These are phyloP conservation scores for Pomatorhinus ruficollis DNA, from an alignment of 2,113 vertebrate species.

Conservation along the genomic window DNA sequence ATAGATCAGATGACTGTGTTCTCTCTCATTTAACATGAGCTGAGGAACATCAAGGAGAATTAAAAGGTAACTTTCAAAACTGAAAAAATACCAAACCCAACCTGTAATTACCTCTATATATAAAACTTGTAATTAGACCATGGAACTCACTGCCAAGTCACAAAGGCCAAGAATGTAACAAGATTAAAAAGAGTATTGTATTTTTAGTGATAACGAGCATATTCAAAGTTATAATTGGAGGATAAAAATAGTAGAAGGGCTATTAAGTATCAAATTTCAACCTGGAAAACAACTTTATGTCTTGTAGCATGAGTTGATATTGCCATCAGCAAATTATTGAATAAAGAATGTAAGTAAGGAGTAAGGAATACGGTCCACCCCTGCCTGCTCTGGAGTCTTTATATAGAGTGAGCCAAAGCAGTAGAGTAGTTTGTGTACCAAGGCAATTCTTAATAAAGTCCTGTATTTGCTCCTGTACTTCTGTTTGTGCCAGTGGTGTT, in stretches of 20 bases:
- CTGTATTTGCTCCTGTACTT: not conserved
- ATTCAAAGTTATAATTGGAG: slow-evolving; percentile 30
- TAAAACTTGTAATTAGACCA: slow-evolving; percentile 44
- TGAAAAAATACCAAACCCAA: not conserved
- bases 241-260: slow-evolving; percentile 7
- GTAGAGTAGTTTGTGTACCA: not conserved
- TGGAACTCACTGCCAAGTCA: slow-evolving; percentile 41
- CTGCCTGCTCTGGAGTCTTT: not conserved
- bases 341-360: not conserved
- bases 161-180: slow-evolving; percentile 27
- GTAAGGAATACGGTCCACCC: not conserved
- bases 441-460: not conserved
- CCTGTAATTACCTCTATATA: slow-evolving; percentile 48
- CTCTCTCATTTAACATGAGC: slow-evolving; percentile 21
- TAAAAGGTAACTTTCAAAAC: slow-evolving; percentile 49
- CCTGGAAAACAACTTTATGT: not conserved
- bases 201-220: slow-evolving; percentile 45
- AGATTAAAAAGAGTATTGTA: slow-evolving; percentile 46
- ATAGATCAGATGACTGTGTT: not conserved
- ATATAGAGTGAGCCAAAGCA: not conserved
- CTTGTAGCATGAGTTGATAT: not conserved
- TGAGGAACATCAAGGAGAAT: slow-evolving; percentile 23
- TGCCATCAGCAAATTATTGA: not conserved
- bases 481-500: not conserved
- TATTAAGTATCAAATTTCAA: not conserved